Conservation (phyloP, 2,113 vertebrate species). For the Gallinago jamesoni region DNA sequence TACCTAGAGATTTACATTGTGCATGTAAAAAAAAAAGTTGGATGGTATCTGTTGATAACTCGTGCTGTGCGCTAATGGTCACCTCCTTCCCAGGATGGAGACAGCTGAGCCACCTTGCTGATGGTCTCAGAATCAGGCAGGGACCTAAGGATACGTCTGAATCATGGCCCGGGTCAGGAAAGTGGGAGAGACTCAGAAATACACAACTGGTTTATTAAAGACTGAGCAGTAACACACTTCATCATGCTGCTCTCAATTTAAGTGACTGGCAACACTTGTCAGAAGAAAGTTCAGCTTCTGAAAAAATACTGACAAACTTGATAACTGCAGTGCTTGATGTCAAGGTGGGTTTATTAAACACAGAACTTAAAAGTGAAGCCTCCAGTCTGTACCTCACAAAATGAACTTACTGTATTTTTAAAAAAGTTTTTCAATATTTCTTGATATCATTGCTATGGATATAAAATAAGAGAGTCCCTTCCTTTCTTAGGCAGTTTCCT, state of each 20-base stretch:
- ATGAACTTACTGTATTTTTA: not conserved
- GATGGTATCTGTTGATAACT: not conserved
- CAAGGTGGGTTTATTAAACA: not conserved
- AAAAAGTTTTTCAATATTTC: not conserved
- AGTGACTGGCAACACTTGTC: not conserved
- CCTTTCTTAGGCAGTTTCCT: not conserved
- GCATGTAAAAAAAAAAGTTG: not conserved
- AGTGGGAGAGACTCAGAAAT: not conserved
- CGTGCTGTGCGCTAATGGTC: not conserved
- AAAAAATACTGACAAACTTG: not conserved
- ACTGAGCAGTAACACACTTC: not conserved
- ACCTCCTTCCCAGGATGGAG: not conserved
- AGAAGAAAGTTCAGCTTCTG: not conserved
- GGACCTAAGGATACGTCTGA: not conserved
- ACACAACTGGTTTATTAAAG: not conserved
- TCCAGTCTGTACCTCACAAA: not conserved
- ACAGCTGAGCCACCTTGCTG: not conserved
- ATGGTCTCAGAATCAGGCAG: not conserved
- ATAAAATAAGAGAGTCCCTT: not conserved
- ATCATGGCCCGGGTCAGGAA: not conserved
- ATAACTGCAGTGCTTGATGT: not conserved
- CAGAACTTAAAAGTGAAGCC: not conserved
- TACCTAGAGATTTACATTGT: not conserved
- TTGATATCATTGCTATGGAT: not conserved
- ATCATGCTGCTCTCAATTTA: not conserved